Evolutionary conservation across 2,888 invertebrate genomes (phyloP).

Genomic region (Blomia tropicalis): DNA sequence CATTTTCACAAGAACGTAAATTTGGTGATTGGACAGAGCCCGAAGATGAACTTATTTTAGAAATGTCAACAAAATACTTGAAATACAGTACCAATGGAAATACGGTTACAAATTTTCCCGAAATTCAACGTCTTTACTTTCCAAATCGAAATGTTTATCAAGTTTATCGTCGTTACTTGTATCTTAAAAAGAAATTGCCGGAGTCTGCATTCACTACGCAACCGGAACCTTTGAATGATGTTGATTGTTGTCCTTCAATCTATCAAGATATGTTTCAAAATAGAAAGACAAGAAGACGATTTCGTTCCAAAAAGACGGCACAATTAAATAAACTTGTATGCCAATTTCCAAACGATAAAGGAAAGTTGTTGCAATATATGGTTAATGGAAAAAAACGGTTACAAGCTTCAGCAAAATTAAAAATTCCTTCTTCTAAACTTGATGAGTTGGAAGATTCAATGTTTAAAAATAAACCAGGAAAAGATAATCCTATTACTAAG

Average conservation of each 20-base stretch:
- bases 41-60: constrained; percentile 51
- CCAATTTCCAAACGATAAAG: not conserved
- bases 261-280: not conserved
- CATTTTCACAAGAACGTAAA: constrained; percentile 22
- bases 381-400: not conserved
- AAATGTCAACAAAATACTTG: constrained; percentile 43
- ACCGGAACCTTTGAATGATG: not conserved
- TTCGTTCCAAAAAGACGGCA: not conserved
- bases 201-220: not conserved
- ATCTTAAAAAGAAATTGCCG: not conserved
- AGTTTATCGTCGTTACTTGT: not conserved
- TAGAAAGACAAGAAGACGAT: not conserved
- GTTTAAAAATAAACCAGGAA: not conserved
- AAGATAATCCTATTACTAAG: not conserved
- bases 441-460: not conserved
- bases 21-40: constrained; percentile 47
- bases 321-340: not conserved
- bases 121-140: not conserved
- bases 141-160: constrained; percentile 7
- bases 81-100: not conserved
- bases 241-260: not conserved
- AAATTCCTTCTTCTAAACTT: not conserved
- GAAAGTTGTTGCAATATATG: not conserved
- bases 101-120: not conserved
- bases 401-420: not conserved